Evolutionary conservation across 1,140 invertebrate species (phyloP), one percentile per base, ranked within the genome.

Genomic region (Cydia amplana): DNA sequence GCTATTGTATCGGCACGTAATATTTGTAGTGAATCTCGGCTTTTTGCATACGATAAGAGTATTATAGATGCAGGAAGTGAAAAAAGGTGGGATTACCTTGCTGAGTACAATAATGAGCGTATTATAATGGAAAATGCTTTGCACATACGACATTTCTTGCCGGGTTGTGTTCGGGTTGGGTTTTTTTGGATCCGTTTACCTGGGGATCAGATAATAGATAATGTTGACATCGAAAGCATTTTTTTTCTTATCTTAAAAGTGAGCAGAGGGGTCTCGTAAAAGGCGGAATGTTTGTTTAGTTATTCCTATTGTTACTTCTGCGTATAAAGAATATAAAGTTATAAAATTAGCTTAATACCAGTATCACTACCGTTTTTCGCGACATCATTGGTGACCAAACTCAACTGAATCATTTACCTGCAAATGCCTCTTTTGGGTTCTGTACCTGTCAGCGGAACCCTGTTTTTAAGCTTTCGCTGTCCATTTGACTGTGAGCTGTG

Each of bases 201-300:
- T 70, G 64, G 32, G 65, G 32, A 70, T 70, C 65, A 70, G 32
- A 70, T 70, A 70, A 70, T 70, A 70, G 65, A 70, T 70, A 70
- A 70, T 70, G 65, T 70, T 70, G 65, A 70, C 65, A 70, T 70
- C 65, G 65, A 70, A 70, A 70, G 65, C 65, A 70, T 70, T 70
- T 40, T 28, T 28, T 67, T 70, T 43, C 65, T 40, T 70, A 70
- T 70, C 65, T 43, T 20, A 18, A 70, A 36, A 32, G 32, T 18
- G 65, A 70, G 43, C 65, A 20, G 65, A 28, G 65, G 12, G 55
- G 55, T 51, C 49, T 51, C 6, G 49, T 51, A n/a, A 51, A 51
- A 23, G 10, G 14, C 51, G n/a, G 55, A 60, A 60, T 60, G 20
- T 23, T 23, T 60, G 10, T 12, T 60, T 60, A 23, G 4, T 23